phyloP scores from a whole-genome alignment of 2,888 invertebrate genomes.

The Leistus spinibarbis region DNA sequence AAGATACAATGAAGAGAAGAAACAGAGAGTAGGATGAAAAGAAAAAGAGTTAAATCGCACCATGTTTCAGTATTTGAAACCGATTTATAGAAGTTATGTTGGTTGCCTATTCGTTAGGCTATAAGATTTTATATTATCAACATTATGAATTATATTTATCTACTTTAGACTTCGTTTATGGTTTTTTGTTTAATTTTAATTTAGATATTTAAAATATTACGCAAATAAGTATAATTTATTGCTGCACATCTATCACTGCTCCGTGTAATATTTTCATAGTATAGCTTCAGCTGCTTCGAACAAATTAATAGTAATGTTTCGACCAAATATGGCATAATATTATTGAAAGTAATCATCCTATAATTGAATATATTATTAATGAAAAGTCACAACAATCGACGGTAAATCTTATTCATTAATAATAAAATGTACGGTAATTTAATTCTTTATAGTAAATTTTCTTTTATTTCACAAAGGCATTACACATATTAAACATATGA shows the following conservation, averaged over 20 bases:
- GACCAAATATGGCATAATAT: not conserved
- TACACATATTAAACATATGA: not conserved
- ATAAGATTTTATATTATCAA: not conserved
- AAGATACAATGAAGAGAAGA: no score
- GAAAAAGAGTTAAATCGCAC: no score
- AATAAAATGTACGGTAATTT: not conserved
- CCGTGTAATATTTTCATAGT: not conserved
- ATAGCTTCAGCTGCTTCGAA: not conserved
- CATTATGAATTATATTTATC: not conserved
- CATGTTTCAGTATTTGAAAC: no score
- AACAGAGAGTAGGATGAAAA: no score
- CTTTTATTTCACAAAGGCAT: not conserved
- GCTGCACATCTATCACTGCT: not conserved
- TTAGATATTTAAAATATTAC: not conserved
- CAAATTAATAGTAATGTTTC: not conserved
- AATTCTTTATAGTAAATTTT: not conserved
- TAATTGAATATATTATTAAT: not conserved
- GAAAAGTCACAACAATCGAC: not conserved
- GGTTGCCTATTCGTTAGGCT: not conserved
- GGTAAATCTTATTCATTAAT: not conserved
- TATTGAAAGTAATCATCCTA: not conserved
- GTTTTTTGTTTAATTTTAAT: not conserved
- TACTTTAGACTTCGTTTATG: not conserved
- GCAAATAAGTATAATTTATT: not conserved
- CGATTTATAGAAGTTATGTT: not conserved